Percentiles rank a stretch among this genome's conserved stretches.
phyloP scores from a whole-genome alignment of 2,888 invertebrate species.

The Sarcophaga rosellei region DNA sequence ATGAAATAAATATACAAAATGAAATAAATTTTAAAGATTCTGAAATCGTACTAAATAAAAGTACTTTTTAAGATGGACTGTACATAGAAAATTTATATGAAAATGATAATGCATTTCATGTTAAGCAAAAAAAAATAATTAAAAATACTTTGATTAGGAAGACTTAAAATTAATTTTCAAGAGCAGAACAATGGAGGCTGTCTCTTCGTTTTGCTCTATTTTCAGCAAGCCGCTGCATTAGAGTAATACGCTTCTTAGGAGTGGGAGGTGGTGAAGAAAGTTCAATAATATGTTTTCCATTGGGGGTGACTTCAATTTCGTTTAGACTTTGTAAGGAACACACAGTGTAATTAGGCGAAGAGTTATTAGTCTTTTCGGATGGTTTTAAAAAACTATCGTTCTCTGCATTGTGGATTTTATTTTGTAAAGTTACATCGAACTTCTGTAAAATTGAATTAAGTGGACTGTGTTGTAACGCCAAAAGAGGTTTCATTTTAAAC shows the following conservation, averaged over 20 bases:
- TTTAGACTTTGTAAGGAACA: conserved; percentile 23
- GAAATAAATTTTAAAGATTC: too few relatives aligned
- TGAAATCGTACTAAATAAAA: background rate
- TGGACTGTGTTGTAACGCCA: conserved; percentile 72
- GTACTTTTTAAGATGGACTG: too few relatives aligned
- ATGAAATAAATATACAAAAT: background rate
- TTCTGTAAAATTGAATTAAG: conserved; percentile 77
- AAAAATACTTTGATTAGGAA: background rate
- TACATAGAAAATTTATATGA: too few relatives aligned
- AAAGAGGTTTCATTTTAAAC: conserved; percentile 72
- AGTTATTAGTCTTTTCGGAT: background rate
- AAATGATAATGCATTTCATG: background rate
- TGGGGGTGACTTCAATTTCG: conserved; percentile 60
- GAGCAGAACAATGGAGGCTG: conserved; percentile 58
- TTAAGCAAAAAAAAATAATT: background rate
- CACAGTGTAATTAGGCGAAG: conserved; percentile 24
- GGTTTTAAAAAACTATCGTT: conserved; percentile 18
- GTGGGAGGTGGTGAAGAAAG: conserved; percentile 71
- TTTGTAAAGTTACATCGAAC: conserved; percentile 73
- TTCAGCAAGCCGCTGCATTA: conserved; percentile 69
- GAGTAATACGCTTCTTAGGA: conserved; percentile 68
- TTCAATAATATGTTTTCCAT: conserved; percentile 71
- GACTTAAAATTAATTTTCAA: conserved; percentile 61
- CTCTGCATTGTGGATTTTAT: conserved; percentile 32
- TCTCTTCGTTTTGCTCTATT: conserved; percentile 66